Evolutionary conservation across 2,113 vertebrate species (phyloP).

Genomic region (Aythya baeri): DNA sequence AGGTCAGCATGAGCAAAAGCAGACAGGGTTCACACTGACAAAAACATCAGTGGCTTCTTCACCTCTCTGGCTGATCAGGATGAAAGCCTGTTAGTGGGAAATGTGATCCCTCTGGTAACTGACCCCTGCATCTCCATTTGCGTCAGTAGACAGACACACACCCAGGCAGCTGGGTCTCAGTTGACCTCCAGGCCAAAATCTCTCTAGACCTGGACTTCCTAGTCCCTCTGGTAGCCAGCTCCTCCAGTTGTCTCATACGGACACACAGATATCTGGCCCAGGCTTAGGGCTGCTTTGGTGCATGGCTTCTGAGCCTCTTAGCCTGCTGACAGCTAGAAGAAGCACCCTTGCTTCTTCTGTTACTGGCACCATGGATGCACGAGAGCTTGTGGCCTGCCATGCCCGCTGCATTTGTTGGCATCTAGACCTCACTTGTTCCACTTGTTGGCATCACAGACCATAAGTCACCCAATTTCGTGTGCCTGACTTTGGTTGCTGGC

Average conservation of each 20-base stretch:
- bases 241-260: background rate
- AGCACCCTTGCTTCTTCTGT: background rate
- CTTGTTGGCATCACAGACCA: background rate
- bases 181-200: background rate
- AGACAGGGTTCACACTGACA: background rate
- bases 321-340: background rate
- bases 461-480: no score
- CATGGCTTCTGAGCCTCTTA: background rate
- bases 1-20: background rate
- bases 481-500: background rate
- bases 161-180: background rate
- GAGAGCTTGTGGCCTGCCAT: background rate
- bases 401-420: background rate
- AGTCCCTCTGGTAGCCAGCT: background rate
- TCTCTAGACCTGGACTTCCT: background rate
- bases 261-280: background rate
- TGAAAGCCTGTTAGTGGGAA: background rate
- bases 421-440: background rate
- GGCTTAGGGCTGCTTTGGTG: no score
- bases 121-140: background rate
- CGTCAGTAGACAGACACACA: background rate
- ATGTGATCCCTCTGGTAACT: background rate
- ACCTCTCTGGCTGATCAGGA: background rate
- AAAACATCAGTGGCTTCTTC: background rate
- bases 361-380: background rate